phyloP scores from a whole-genome alignment of 2,797 vertebrate species.

The Scomberomorus guttatus region DNA sequence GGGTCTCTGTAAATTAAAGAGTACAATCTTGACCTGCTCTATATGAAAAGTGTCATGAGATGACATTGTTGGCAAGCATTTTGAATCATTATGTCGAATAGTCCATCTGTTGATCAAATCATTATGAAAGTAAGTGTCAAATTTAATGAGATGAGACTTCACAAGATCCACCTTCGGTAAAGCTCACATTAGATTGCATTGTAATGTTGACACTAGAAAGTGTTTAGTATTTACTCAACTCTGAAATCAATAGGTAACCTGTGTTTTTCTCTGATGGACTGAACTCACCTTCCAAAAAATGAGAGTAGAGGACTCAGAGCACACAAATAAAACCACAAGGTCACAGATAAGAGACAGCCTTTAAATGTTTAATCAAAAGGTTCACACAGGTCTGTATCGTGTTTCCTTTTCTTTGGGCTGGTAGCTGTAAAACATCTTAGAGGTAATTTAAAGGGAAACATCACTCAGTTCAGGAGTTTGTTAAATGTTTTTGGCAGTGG shows the following conservation, averaged over 20 bases:
- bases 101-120: neutral
- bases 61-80: neutral
- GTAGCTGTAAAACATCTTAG: no score
- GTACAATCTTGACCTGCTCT: no score
- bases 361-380: constrained; percentile 5
- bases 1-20: no score
- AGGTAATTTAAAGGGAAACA: neutral
- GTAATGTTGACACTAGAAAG: constrained; percentile 13
- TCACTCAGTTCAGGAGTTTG: neutral
- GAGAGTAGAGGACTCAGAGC: neutral
- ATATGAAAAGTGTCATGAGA: no score
- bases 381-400: constrained; percentile 1
- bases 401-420: no score
- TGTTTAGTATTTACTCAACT: neutral
- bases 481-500: neutral
- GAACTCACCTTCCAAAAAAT: constrained; percentile 17
- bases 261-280: constrained; percentile 14
- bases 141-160: neutral
- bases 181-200: neutral
- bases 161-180: neutral
- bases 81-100: neutral
- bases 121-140: neutral
- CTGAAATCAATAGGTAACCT: constrained; percentile 25
- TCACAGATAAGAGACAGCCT: constrained; percentile 15
- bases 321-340: constrained; percentile 17